These are phyloP conservation scores for Coilia nasus DNA, from an alignment of 2,797 vertebrate genomes.

Conservation along the genomic window DNA sequence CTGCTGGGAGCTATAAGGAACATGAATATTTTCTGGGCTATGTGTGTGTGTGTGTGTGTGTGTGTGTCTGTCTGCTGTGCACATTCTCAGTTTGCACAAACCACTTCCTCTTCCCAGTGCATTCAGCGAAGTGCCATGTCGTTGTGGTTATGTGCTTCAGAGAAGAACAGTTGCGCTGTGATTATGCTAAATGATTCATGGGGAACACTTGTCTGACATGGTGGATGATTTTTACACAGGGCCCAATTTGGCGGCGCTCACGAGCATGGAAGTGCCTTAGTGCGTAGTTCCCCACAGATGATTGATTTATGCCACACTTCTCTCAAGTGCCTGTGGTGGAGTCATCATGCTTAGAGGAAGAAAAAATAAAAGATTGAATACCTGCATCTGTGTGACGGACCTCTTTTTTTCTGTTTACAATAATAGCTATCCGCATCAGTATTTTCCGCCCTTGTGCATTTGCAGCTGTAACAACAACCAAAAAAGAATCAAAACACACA, in stretches of 20 bases:
- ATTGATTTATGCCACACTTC: conserved; percentile 53
- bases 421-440: conserved; percentile 20
- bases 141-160: conserved; percentile 26
- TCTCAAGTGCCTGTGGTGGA: conserved; percentile 49
- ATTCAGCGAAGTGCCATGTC: conserved; percentile 47
- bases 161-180: conserved; percentile 27
- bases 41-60: not conserved
- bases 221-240: conserved; percentile 46
- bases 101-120: conserved; percentile 44
- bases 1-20: conserved; percentile 64
- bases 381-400: conserved; percentile 40
- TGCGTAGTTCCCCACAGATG: conserved; percentile 40
- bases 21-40: conserved; percentile 61
- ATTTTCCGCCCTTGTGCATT: not conserved
- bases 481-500: not conserved
- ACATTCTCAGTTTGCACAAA: not conserved
- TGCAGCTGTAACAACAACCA: conserved; percentile 1
- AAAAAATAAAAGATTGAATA: conserved; percentile 45
- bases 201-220: conserved; percentile 45
- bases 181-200: conserved; percentile 38
- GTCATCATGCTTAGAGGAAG: conserved; percentile 14
- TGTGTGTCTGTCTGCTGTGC: not conserved
- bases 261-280: conserved; percentile 42
- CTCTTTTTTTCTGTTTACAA: conserved; percentile 47
- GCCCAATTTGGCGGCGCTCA: conserved; percentile 42